Evolutionary conservation across 2,888 invertebrate genomes (phyloP).

Genomic region (Xestia xanthographa): DNA sequence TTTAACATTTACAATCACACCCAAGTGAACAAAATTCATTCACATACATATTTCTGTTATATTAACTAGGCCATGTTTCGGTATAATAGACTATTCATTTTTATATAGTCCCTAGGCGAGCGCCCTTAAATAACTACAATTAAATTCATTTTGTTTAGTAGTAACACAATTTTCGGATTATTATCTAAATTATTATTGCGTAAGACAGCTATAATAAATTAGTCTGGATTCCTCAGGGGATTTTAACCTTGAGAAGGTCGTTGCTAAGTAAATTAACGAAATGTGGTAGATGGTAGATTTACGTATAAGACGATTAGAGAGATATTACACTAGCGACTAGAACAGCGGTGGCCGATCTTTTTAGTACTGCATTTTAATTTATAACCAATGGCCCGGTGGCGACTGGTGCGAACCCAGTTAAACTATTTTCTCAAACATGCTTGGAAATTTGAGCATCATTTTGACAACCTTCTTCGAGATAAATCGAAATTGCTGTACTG

Average conservation of each 20-base stretch:
- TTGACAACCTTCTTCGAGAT: no score
- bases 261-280: neutral
- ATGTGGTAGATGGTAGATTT: neutral
- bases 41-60: neutral
- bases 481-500: no score
- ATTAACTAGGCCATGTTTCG: constrained; percentile 7
- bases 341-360: no score
- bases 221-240: constrained; percentile 2
- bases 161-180: constrained; percentile 32
- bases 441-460: no score
- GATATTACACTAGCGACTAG: no score
- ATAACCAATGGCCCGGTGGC: no score
- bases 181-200: constrained; percentile 34
- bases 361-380: no score
- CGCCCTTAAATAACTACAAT: constrained; percentile 29
- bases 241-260: constrained; percentile 14
- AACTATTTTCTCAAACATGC: no score
- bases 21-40: constrained; percentile 10
- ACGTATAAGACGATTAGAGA: no score
- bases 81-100: constrained; percentile 19
- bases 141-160: constrained; percentile 33
- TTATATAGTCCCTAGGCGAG: constrained; percentile 16
- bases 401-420: no score
- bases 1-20: no score
- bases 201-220: constrained; percentile 19